Base-by-base conservation (phyloP, 2,113 vertebrate genomes). In the Notothenia rossii region DNA sequence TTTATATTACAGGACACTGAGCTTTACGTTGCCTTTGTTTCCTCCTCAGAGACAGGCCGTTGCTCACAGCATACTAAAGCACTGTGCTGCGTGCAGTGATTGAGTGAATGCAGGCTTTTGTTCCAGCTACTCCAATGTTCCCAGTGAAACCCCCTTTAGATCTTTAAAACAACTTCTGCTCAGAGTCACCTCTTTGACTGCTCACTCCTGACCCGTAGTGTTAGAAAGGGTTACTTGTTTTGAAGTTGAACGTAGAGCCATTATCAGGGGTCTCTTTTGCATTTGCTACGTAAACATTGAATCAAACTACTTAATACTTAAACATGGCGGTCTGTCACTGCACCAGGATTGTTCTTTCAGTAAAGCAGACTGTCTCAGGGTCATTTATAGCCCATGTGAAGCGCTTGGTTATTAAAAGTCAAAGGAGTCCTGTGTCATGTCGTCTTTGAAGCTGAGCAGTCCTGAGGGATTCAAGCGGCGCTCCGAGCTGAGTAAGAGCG, bases 61-160 rank as follows among this genome's bases (percentile, higher is more conserved):
- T 59, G 36, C 14, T 18, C 55, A 10, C 5, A 14, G 33, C 51
- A 60, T 4, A 22, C 36, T 40, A 40, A 40, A 40, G 7, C 1
- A 40, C 33, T 12, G 63, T 46, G 59, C 2, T 55, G 10, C 10
- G 13, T 48, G 46, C 46, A 48, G 3, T 13, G 25, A 25, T 25
- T 25, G 55, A 40, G 66, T 56, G 71, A 29, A 25, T 20, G 43
- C 59, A 65, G 45, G 25, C 17, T 50, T 66, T 71, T 74, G 40
- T 78, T 74, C 64, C n/a, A 63, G 25, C 78, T 36, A 61, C 8
- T 36, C 15, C 10, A 55, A 15, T 5, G 12, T 18, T 17, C 10
- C 4, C 5, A 46, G 46, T 51, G 13, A 62, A 36, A 36, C 36
- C 36, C 15, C 15, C 49, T 50, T 50, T 7, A 15, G 49, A 50